These are phyloP conservation scores for Pachypeltis micranthus DNA, from an alignment of 1,140 invertebrate genomes.

Conservation along the genomic window DNA sequence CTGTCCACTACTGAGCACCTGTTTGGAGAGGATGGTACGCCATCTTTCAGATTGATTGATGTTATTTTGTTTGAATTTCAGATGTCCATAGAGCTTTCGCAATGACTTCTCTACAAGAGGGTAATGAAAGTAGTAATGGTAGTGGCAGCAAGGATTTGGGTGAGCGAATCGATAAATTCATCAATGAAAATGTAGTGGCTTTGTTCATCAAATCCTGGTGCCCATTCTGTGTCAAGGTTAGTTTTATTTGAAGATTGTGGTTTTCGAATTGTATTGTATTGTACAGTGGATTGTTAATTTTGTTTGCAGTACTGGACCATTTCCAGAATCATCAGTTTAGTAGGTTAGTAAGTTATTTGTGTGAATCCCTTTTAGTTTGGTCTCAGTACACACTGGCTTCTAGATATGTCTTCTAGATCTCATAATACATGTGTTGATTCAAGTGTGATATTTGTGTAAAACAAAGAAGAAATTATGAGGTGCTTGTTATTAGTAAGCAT, in stretches of 20 bases:
- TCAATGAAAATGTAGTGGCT: constrained; percentile 49
- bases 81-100: no score
- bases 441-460: not conserved
- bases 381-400: not conserved
- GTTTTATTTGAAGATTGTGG: constrained; percentile 34
- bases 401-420: not conserved
- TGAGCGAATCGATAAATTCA: constrained; percentile 1
- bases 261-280: not conserved
- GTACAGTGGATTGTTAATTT: no score
- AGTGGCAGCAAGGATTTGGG: not conserved
- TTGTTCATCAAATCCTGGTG: constrained; percentile 81
- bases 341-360: not conserved
- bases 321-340: no score
- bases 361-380: not conserved
- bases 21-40: no score
- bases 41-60: no score
- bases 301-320: no score
- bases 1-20: no score
- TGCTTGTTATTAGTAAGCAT: not conserved
- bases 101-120: no score
- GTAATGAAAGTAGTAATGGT: not conserved
- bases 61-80: no score
- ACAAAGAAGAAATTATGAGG: no score
- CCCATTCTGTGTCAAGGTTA: constrained; percentile 74
- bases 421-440: not conserved